A percentile compares a stretch with the other conserved stretches of the same genome.
phyloP scores from a whole-genome alignment of 2,797 vertebrate genomes.

The Mormyrus hasselquistii region DNA sequence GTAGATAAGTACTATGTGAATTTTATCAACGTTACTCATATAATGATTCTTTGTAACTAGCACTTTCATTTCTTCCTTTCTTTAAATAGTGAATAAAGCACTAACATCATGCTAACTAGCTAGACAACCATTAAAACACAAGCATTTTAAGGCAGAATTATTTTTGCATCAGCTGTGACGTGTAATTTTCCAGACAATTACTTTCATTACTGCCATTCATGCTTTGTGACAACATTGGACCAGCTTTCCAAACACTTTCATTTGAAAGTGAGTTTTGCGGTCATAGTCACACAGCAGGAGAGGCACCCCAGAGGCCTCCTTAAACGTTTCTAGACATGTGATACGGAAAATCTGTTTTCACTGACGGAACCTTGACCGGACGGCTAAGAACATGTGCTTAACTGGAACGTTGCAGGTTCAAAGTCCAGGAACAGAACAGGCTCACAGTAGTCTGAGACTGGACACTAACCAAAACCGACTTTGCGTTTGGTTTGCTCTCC shows the following conservation, averaged over 20 bases:
- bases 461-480: background rate
- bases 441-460: background rate
- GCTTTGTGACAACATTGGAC: background rate
- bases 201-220: slow-evolving; percentile 9
- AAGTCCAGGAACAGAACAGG: background rate
- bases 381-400: background rate
- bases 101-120: background rate
- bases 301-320: background rate
- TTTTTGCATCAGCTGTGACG: background rate
- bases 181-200: background rate
- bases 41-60: background rate
- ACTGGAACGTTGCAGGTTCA: background rate
- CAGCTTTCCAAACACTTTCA: background rate
- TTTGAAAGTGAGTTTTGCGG: background rate
- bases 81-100: background rate
- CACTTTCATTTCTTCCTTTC: background rate
- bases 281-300: background rate
- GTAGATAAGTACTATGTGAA: background rate
- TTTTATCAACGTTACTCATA: background rate
- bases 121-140: background rate
- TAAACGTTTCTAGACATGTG: background rate
- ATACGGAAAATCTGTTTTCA: background rate
- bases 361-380: background rate
- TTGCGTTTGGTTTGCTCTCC: background rate
- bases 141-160: background rate